Percentiles rank a stretch among this genome's conserved stretches.
Evolutionary conservation across 2,888 invertebrate genomes (phyloP).

Genomic region (Cantharis rufa): DNA sequence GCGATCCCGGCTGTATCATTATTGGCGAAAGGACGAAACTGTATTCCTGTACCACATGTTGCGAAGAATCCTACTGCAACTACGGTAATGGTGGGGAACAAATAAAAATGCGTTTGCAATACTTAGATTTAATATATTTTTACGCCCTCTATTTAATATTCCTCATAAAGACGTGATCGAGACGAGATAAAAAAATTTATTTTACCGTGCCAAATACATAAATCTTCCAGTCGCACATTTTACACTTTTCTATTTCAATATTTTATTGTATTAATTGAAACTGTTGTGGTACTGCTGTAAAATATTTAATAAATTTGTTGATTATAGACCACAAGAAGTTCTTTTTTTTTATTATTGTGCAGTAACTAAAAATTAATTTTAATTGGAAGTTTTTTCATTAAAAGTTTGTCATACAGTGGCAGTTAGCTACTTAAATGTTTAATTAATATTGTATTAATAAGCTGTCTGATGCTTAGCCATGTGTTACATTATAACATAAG

Average conservation of each 20-base stretch:
- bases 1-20: constrained; percentile 86
- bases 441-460: constrained; percentile 17
- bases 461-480: constrained; percentile 7
- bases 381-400: background rate
- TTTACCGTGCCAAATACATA: background rate
- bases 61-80: constrained; percentile 79
- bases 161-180: constrained; percentile 10
- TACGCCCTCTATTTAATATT: constrained; percentile 9
- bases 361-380: background rate
- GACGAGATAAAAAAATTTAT: background rate
- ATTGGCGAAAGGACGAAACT: constrained; percentile 88
- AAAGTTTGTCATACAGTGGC: background rate
- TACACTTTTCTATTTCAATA: background rate
- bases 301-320: background rate
- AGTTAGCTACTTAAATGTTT: constrained; percentile 9
- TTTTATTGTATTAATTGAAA: background rate
- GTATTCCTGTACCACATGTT: constrained; percentile 86
- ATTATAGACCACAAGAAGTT: background rate
- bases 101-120: constrained; percentile 5
- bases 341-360: background rate
- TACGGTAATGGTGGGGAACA: constrained; percentile 58
- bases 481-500: constrained; percentile 19
- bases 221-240: background rate
- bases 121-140: constrained; percentile 11
- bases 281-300: background rate